phyloP scores from a whole-genome alignment of 2,888 invertebrate species.

The Myathropa florea region DNA sequence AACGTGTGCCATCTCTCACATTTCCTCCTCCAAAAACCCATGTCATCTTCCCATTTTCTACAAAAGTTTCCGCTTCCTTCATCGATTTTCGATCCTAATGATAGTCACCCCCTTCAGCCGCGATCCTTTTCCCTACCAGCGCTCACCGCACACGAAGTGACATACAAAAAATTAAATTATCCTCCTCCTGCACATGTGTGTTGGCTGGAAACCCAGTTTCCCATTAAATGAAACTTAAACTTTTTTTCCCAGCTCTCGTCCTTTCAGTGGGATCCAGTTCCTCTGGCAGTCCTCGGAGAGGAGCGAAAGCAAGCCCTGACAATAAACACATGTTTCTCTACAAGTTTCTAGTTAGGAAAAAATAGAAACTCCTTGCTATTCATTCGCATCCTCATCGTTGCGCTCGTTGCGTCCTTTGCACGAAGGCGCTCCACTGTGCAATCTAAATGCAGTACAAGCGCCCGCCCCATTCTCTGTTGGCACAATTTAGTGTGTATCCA shows the following conservation, averaged over 20 bases:
- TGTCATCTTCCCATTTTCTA: neutral
- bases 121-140: neutral
- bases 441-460: constrained; percentile 32
- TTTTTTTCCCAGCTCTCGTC: constrained; percentile 23
- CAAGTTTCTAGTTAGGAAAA: neutral
- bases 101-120: neutral
- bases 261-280: neutral
- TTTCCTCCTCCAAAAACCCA: neutral
- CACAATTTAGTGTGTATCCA: neutral
- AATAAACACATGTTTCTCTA: constrained; percentile 16
- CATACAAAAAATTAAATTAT: neutral
- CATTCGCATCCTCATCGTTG: neutral
- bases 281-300: neutral
- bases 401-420: neutral
- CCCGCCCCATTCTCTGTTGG: neutral
- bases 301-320: neutral
- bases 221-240: neutral
- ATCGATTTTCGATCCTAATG: neutral
- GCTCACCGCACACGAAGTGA: neutral
- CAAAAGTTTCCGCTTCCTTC: neutral
- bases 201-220: neutral
- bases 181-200: neutral
- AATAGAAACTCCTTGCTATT: neutral
- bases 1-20: neutral
- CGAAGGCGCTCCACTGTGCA: neutral